Conservation (phyloP, 2,113 vertebrate species). For the Gymnobelideus leadbeateri region DNA sequence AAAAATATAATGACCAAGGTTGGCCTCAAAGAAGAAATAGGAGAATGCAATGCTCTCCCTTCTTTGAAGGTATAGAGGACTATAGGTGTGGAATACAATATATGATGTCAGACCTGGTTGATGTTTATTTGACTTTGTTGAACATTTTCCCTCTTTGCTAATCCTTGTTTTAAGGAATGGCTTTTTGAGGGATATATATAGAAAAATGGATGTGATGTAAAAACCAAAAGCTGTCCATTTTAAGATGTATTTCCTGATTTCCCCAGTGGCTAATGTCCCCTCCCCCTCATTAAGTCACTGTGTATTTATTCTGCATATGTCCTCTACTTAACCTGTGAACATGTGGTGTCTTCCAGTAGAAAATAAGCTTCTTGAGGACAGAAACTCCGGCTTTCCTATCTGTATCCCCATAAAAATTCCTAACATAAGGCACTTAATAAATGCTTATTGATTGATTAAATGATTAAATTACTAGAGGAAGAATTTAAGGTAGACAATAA, state of each 20-base stretch:
- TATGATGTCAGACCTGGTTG: neutral
- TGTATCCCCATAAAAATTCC: neutral
- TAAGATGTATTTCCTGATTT: neutral
- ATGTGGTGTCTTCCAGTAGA: neutral
- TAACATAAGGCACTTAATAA: neutral
- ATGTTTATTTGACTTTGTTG: neutral
- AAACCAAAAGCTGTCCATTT: neutral
- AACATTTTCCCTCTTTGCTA: neutral
- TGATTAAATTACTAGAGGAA: neutral
- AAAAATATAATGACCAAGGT: neutral
- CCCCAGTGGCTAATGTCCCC: neutral
- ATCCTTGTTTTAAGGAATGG: neutral
- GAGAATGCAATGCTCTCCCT: neutral
- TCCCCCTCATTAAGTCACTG: neutral
- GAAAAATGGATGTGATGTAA: neutral
- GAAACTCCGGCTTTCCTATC: neutral
- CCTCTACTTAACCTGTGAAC: neutral
- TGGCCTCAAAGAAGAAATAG: neutral
- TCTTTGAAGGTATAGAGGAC: neutral
- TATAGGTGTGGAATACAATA: neutral
- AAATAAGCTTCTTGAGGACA: neutral
- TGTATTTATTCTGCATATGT: neutral
- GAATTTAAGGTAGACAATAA: neutral
- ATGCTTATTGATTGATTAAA: neutral
- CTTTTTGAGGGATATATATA: neutral